Evolutionary conservation across 2,888 invertebrate species (phyloP), one percentile per base, ranked within the genome.

Genomic region (Nomada flava): DNA sequence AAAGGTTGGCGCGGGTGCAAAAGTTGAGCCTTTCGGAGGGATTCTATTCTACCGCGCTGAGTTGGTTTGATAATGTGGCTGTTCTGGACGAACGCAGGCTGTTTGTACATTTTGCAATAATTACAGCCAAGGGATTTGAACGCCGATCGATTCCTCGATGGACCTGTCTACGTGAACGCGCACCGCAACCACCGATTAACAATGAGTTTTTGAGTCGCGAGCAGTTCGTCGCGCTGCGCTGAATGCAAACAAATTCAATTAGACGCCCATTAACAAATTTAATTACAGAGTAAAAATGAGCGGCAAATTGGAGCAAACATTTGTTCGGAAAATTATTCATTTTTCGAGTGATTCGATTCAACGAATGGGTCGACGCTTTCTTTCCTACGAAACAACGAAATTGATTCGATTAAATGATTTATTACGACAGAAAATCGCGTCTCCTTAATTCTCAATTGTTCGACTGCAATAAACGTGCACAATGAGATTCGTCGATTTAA

Each of bases 101-200:
- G 50, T 60, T 74, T 20, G 47, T 62, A 47, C 50, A 73, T 74
- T 78, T 74, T 63, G 55, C 55, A 63, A 57, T 67, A 64, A 73
- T 77, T 53, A 53, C 60, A 47, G 20, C 29, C 63, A 47, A 63
- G 68, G 68, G 68, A 78, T 73, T 74, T 53, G 63, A 2, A 50
- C 53, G 53, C 26, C 60, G 29, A 20, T 15, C 67, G 53, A 78
- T 78, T 63, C 50, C 68, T 78, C 74, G 62, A 47, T 63, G 74
- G 60, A 55, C 50, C 55, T 62, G 68, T 63, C 44, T n/a, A 57
- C 64, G 64, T 29, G 55, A 59, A 36, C 36, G 67, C 13, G 20
- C n/a, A 50, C 78, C 74, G 67, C 75, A 75, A 59, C 64, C 75
- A 23, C 69, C 57, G 69, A 57, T 75, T 79, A 75, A 69, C 75